Evolutionary conservation across 2,113 vertebrate genomes (phyloP).

Genomic region (Chionodraco myersi): DNA sequence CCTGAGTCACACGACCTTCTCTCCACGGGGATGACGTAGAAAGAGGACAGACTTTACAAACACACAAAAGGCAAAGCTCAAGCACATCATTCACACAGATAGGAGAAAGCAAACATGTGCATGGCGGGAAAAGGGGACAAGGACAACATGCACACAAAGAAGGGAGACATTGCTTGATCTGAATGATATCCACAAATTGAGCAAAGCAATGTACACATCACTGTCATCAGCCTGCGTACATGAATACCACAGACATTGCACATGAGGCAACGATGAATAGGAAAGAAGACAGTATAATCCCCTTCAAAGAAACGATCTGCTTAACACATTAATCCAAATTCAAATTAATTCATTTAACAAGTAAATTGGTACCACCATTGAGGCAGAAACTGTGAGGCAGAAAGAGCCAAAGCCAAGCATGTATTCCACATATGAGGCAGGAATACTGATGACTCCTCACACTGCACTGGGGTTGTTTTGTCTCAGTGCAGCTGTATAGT

Average conservation of each 20-base stretch:
- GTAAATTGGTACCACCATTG: background rate
- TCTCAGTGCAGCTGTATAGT: constrained; percentile 35
- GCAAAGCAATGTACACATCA: background rate
- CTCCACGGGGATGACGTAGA: background rate
- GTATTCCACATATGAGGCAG: constrained; percentile 33
- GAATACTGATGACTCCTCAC: constrained; percentile 62
- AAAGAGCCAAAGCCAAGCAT: constrained; percentile 27
- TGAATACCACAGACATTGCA: background rate
- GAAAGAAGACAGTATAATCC: background rate
- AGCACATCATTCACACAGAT: background rate
- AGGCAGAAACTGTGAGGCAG: constrained; percentile 19
- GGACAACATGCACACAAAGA: too few relatives aligned
- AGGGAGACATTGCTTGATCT: background rate
- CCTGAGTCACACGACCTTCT: background rate
- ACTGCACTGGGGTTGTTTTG: constrained; percentile 28
- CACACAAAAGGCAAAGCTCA: background rate
- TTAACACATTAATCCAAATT: background rate
- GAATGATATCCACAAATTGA: background rate
- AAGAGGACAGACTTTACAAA: background rate
- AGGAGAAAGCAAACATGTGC: background rate
- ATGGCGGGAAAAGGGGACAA: background rate
- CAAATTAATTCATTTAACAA: background rate
- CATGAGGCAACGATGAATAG: background rate
- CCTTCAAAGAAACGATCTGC: background rate
- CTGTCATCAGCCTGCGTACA: background rate